Evolutionary conservation across 2,888 invertebrate species (phyloP).

Genomic region (Lepetodrilus schrolli): DNA sequence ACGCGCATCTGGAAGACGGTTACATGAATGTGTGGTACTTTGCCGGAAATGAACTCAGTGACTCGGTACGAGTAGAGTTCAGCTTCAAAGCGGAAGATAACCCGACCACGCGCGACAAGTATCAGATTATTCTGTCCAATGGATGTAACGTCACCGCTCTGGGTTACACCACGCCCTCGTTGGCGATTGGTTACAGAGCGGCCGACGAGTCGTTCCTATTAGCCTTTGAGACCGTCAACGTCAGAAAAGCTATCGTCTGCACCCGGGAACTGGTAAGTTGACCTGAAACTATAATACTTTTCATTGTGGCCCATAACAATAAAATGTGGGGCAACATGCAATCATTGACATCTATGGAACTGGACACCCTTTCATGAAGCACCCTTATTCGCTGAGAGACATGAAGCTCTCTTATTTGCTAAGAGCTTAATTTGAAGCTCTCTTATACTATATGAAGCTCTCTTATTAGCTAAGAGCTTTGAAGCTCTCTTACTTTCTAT

Average conservation of each 20-base stretch:
- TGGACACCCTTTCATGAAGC: too few relatives aligned
- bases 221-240: constrained; percentile 45
- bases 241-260: constrained; percentile 48
- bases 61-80: constrained; percentile 46
- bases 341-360: too few relatives aligned
- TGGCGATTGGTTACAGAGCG: constrained; percentile 48
- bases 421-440: too few relatives aligned
- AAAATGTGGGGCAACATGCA: too few relatives aligned
- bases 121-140: constrained; percentile 52
- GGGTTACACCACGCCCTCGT: constrained; percentile 48
- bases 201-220: constrained; percentile 45
- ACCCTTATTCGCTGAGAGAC: too few relatives aligned
- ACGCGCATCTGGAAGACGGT: constrained; percentile 47
- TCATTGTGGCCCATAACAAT: too few relatives aligned
- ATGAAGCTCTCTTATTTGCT: too few relatives aligned
- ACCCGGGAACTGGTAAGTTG: constrained; percentile 43
- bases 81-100: constrained; percentile 46
- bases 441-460: too few relatives aligned
- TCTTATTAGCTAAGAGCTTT: too few relatives aligned
- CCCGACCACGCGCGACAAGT: constrained; percentile 39
- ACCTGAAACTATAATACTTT: too few relatives aligned
- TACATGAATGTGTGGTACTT: constrained; percentile 48
- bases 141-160: constrained; percentile 49
- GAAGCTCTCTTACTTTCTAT: too few relatives aligned
- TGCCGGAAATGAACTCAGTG: constrained; percentile 47